Evolutionary conservation across 2,113 vertebrate genomes (phyloP).

Genomic region (Xerus inauris): DNA sequence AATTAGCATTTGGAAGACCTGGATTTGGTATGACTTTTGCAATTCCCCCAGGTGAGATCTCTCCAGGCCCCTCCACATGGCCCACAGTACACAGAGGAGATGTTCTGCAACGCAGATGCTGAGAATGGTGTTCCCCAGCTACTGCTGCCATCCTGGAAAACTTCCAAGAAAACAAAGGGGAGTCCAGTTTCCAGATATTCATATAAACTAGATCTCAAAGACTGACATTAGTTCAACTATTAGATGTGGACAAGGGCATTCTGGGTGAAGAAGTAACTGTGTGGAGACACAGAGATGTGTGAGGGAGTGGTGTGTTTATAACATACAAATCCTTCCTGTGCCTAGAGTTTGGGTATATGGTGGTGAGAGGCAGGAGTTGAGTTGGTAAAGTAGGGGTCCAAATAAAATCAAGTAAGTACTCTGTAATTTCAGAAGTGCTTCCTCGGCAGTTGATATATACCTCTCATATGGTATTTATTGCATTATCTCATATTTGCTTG

Average conservation of each 20-base stretch:
- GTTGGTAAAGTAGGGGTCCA: background rate
- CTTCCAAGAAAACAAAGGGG: no score
- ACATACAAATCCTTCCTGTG: background rate
- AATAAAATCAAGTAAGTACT: background rate
- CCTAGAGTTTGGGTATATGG: background rate
- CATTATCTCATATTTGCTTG: background rate
- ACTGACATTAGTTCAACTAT: background rate
- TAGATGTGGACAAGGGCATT: background rate
- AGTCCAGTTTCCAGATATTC: background rate
- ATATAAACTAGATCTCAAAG: background rate
- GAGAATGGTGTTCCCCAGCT: background rate
- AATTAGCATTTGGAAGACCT: background rate
- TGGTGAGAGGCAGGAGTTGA: background rate
- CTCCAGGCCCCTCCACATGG: background rate
- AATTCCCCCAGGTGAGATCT: background rate
- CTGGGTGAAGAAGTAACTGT: background rate
- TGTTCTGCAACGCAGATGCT: background rate
- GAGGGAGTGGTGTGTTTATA: background rate
- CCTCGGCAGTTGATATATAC: background rate
- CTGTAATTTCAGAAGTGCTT: background rate
- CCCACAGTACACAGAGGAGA: accelerated
- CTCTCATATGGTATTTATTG: background rate
- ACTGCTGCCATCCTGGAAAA: accelerated
- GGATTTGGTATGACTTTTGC: background rate
- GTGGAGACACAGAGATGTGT: background rate